Base-by-base conservation (phyloP, 1,140 invertebrate species). In the Myzus persicae region DNA sequence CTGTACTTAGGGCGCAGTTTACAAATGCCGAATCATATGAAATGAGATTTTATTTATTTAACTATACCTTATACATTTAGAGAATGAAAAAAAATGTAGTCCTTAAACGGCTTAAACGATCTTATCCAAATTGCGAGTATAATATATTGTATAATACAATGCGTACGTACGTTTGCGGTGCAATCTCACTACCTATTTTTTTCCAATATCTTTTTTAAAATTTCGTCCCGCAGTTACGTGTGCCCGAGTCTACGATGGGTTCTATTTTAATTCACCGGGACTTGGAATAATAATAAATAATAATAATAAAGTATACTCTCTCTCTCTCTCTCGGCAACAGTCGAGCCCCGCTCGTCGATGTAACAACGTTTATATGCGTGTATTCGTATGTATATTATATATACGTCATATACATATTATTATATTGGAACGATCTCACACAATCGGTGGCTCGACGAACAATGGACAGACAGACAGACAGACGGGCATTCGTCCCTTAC, bases 401-500 rank as follows among this genome's bases (percentile, higher is more conserved):
- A 82, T 38, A 82, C 36, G 36, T 82, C 36, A 38, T 85, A 26
- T 22, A 36, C 22, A 22, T 46, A 87, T 87, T 44, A 85, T 44
- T 46, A 48, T 90, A 67, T 89, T 89, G 88, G 88, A 89, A 89
- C 88, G 88, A 89, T 54, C 88, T 38, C 88, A 51, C 88, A 54
- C 88, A 54, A 90, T 54, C 54, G 89, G 51, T 26, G 59, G 59
- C n/a, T 31, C 9, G 44, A 85, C 91, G 81, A 82, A 84, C 91
- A 91, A 91, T 82, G 36, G 42, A 82, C 90, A 46, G 31, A 48
- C 90, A 81, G 90, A 76, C 90, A 76, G 51, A 81, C 90, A 54
- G 91, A 92, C 91, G 54, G 81, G 26, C 81, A 36, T 59, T 36
- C 44, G 91, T 93, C 91, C 91, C 81, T 93, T 51, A 40, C 76